Base-by-base conservation (phyloP, 2,888 invertebrate genomes). In the Pterostichus niger region DNA sequence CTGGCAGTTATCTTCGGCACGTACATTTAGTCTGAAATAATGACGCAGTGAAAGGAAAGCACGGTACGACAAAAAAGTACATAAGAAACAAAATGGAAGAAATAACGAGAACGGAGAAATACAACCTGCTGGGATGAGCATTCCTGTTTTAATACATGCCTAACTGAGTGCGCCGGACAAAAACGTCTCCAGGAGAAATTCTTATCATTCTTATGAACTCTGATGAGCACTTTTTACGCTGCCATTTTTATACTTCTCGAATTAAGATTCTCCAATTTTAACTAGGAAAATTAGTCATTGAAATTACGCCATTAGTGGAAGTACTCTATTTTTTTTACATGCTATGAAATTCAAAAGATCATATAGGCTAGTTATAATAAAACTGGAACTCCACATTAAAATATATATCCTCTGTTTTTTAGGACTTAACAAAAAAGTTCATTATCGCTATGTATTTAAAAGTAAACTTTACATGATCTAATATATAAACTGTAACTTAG, bases 1-100 rank as follows among this genome's bases (percentile, higher is more conserved):
- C 71, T 81, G 52, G 40, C 71, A 56, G 71, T 73, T 81, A 81
- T 81, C 81, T 81, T 40, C 71, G 71, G 81, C 81, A 81, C 81
- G 81, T 81, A 81, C 73, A 75, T 73, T 64, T 46, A 71, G 44
- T 71, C 61, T 64, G 79, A 46, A 64, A 79, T 79, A 71, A 71
- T 81, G 81, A 81, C 40, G 40, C 71, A 40, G 56, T 75, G 75
- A 71, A 44, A 71, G 68, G 44, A 71, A 71, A 71, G 68, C 46
- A 71, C 44, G 17, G 44, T 40, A 44, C 68, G 46, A 71, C 68
- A 71, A 71, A 71, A 71, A 71, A 15, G 68, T 46, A 71, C 68
- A 24, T 40, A 71, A 71, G 44, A 71, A 71, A 71, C 46, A 44
- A 71, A 71, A 71, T 71, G 68, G 68, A 71, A 44, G 68, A 71